Evolutionary conservation across 1,140 invertebrate species (phyloP).

Genomic region (Ooceraea biroi): DNA sequence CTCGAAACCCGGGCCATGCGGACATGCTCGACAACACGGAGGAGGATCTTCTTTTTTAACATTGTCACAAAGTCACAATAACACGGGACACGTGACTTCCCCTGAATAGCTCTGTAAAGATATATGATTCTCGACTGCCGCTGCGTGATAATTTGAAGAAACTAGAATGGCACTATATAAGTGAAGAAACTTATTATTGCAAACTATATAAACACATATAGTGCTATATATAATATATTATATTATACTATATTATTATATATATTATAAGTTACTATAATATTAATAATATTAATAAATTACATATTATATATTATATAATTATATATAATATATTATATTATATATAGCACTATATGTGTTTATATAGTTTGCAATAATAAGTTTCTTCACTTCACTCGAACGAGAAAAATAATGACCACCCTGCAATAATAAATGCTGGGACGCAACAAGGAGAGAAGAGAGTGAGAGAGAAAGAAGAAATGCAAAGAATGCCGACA

Average conservation of each 20-base stretch:
- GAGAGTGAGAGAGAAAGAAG: neutral
- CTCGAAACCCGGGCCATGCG: neutral
- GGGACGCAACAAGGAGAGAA: neutral
- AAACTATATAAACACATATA: too few species aligned
- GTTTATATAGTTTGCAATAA: neutral
- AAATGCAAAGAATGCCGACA: neutral
- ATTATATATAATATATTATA: too few species aligned
- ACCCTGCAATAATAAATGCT: conserved; percentile 7
- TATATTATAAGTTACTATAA: too few species aligned
- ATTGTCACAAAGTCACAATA: neutral
- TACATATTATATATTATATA: too few species aligned
- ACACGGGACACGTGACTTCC: neutral
- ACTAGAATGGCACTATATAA: neutral
- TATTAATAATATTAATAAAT: too few species aligned
- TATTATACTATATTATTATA: too few species aligned
- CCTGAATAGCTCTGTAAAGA: too few species aligned
- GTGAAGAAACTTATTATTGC: too few species aligned
- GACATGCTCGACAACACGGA: conserved; percentile 53
- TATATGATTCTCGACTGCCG: too few species aligned
- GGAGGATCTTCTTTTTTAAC: conserved; percentile 67
- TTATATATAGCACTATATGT: too few species aligned
- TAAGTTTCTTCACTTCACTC: neutral
- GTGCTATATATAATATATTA: too few species aligned
- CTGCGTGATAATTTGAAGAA: too few species aligned
- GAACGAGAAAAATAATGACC: neutral